These are phyloP conservation scores for Salvator merianae DNA, from an alignment of 2,113 vertebrate species.

Conservation along the genomic window DNA sequence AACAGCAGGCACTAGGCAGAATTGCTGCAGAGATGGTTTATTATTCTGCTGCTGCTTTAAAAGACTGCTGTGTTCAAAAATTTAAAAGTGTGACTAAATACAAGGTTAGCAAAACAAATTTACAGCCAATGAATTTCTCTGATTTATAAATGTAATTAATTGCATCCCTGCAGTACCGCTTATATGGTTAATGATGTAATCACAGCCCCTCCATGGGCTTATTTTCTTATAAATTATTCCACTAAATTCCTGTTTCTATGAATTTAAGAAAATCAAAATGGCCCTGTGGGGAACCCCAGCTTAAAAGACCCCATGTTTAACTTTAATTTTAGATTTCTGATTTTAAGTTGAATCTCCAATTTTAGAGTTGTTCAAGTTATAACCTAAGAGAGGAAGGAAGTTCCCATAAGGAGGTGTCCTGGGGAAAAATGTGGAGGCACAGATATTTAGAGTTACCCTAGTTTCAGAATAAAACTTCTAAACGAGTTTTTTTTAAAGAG, in stretches of 20 bases:
- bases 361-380: conserved; percentile 11
- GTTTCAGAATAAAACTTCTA: background rate
- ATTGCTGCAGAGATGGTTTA: conserved; percentile 1
- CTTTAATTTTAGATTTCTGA: background rate
- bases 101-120: conserved; percentile 29
- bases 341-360: no score
- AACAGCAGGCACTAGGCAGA: background rate
- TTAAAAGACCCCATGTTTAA: conserved; percentile 19
- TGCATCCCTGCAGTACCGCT: conserved; percentile 3
- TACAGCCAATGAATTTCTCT: background rate
- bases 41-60: conserved; percentile 2
- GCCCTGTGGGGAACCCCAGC: conserved; percentile 2
- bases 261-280: background rate
- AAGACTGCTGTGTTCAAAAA: conserved; percentile 4
- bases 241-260: background rate
- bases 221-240: conserved; percentile 28
- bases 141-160: conserved; percentile 36
- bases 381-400: background rate
- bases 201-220: background rate
- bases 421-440: no score
- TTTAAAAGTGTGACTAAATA: conserved; percentile 4
- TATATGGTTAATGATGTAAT: conserved; percentile 35
- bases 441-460: background rate
- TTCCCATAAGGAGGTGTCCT: background rate
- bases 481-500: conserved; percentile 1